Evolutionary conservation across 2,888 invertebrate genomes (phyloP), one percentile per base, ranked within the genome.

Genomic region (Scelioninae gen. 2): DNA sequence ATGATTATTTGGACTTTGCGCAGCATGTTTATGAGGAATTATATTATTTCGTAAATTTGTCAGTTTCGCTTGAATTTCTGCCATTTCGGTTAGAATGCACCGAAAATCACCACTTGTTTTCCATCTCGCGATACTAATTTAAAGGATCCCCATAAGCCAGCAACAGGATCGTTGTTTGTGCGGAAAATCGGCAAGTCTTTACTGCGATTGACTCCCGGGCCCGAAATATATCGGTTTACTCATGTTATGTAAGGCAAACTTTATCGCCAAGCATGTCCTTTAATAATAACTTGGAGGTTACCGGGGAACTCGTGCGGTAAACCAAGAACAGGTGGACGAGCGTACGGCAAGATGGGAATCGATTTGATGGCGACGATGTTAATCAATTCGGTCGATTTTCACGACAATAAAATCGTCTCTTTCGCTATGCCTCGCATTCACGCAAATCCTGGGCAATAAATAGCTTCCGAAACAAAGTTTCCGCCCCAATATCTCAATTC

Each of bases 341-440:
- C 69, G 69, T 48, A 61, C 72, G 72, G 31, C 67, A 74, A 78
- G 78, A 79, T 79, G 72, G 73, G 75, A 80, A 81, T 80, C 81
- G 80, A 81, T 81, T 79, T 78, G 77, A 78, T 78, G 73, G 63
- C 39, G 64, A 39, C 73, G 77, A 80, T 75, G 67, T 58, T 76
- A 69, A 75, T 74, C 76, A 77, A 78, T 78, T 73, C 76, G 64
- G 67, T 69, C 58, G 37, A 60, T 67, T 73, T 70, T 53, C 43
- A 58, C 64, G 58, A 64, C 60, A 73, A 53, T 60, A 69, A 73
- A 69, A 58, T 73, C 73, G 58, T 58, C 41, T 69, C 60, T 69
- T 69, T 68, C 64, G 45, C 57, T 45, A 18, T 48, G 35, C 43
- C 25, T 18, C 41, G 64, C 41, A 73, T 69, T 73, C 45, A 53